phyloP scores from a whole-genome alignment of 2,888 invertebrate genomes.

The Drosophila helvetica region DNA sequence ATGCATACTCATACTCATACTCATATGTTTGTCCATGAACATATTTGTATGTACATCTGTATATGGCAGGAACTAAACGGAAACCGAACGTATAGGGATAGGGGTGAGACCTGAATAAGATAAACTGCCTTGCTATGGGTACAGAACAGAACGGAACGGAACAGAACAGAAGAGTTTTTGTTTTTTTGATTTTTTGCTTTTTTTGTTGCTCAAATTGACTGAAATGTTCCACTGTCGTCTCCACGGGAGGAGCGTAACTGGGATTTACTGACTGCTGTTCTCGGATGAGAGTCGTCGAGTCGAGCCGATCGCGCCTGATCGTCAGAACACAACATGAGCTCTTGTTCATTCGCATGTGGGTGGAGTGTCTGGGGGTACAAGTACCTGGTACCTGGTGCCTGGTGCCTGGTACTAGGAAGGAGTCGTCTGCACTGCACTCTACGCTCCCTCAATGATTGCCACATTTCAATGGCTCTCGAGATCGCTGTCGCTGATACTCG shows the following conservation, averaged over 20 bases:
- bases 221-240: slow-evolving; percentile 29
- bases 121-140: neutral
- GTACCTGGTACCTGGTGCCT: slow-evolving; percentile 22
- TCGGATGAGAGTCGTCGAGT: slow-evolving; percentile 8
- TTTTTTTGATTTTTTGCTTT: too few species aligned
- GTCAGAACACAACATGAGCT: slow-evolving; percentile 82
- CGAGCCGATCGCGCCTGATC: slow-evolving; percentile 70
- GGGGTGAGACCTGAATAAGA: neutral
- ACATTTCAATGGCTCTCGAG: slow-evolving; percentile 57
- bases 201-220: slow-evolving; percentile 1
- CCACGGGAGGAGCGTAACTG: slow-evolving; percentile 36
- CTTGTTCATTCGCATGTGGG: slow-evolving; percentile 77
- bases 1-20: too few species aligned
- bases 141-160: neutral
- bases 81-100: neutral
- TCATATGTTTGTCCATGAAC: too few species aligned
- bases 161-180: neutral
- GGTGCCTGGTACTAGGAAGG: slow-evolving; percentile 32
- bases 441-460: slow-evolving; percentile 46
- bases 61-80: neutral
- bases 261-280: slow-evolving; percentile 25
- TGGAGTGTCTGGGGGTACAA: slow-evolving; percentile 47
- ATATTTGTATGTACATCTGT: neutral
- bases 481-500: slow-evolving; percentile 59
- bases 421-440: slow-evolving; percentile 5